Percentiles rank a stretch among this genome's conserved stretches.
phyloP scores from a whole-genome alignment of 2,888 invertebrate species.

The Euplagia quadripunctaria region DNA sequence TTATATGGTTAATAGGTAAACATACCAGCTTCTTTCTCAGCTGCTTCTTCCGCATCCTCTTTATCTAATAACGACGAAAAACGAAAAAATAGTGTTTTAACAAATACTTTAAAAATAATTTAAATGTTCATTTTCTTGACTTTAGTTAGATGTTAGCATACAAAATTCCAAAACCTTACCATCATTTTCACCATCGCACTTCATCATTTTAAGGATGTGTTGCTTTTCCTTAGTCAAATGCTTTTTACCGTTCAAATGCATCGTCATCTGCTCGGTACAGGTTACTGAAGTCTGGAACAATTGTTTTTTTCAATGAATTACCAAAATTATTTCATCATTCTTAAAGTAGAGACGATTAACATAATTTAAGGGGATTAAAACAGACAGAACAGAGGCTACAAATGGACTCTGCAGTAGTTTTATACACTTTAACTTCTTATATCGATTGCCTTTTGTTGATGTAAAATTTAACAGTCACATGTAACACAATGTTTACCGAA shows the following conservation, averaged over 20 bases:
- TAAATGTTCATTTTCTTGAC: background rate
- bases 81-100: background rate
- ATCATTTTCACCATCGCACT: constrained; percentile 43
- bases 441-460: too few species aligned
- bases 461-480: too few species aligned
- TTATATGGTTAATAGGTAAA: background rate
- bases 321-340: background rate
- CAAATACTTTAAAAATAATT: background rate
- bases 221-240: constrained; percentile 86
- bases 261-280: constrained; percentile 87
- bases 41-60: background rate
- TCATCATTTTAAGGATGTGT: constrained; percentile 76
- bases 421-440: too few species aligned
- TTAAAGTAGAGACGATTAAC: too few species aligned
- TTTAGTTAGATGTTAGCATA: background rate
- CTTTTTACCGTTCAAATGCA: constrained; percentile 87
- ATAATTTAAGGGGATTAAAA: too few species aligned
- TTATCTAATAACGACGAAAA: constrained; percentile 12
- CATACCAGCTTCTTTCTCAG: constrained; percentile 7
- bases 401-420: too few species aligned
- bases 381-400: too few species aligned
- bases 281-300: constrained; percentile 81
- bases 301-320: background rate
- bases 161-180: constrained; percentile 18
- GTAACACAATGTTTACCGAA: too few species aligned